These are phyloP conservation scores for Dinomys branickii DNA, from an alignment of 2,113 vertebrate species.

Conservation along the genomic window DNA sequence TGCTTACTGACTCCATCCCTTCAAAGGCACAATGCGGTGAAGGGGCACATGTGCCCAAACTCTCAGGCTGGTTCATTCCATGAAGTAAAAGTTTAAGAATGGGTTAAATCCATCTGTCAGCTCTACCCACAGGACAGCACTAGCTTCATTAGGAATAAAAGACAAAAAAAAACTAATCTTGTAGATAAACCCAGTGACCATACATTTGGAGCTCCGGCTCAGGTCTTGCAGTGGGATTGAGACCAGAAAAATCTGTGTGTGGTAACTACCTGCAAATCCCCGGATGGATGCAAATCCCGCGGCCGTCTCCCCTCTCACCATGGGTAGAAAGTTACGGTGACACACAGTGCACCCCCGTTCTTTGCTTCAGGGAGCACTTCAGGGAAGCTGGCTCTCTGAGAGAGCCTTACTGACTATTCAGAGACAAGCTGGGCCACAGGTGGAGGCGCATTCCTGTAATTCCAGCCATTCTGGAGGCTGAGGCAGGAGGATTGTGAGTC, in stretches of 20 bases:
- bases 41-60: not conserved
- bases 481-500: not conserved
- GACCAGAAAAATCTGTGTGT: not conserved
- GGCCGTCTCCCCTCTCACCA: not conserved
- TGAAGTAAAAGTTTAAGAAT: not conserved
- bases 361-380: conserved; percentile 19
- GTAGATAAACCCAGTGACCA: not conserved
- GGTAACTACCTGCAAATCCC: not conserved
- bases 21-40: not conserved
- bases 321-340: not conserved
- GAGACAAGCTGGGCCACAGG: not conserved
- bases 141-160: not conserved
- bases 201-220: too few relatives aligned
- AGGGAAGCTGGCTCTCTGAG: conserved; percentile 21
- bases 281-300: not conserved
- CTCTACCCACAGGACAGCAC: not conserved
- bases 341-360: not conserved
- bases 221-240: too few relatives aligned
- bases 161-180: conserved; percentile 31
- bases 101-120: not conserved
- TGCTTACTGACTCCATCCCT: not conserved
- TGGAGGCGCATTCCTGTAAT: not conserved
- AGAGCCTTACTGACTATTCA: not conserved
- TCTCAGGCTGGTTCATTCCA: not conserved
- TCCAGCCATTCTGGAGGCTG: not conserved